These are phyloP conservation scores for Silurus lanzhouensis DNA, from an alignment of 2,797 vertebrate species.

Conservation along the genomic window DNA sequence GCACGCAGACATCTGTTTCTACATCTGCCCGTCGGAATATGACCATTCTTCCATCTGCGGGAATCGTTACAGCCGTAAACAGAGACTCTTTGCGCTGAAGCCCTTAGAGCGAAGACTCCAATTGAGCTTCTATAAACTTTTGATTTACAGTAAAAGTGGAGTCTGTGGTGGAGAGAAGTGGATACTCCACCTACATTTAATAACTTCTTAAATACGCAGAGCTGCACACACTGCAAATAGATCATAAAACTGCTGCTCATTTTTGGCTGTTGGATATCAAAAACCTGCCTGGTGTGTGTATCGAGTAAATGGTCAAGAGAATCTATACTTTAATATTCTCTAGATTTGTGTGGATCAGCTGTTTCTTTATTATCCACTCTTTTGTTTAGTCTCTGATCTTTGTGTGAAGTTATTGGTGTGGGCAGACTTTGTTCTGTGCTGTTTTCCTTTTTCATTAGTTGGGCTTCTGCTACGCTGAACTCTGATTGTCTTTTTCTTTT, in stretches of 20 bases:
- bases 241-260: conserved; percentile 24
- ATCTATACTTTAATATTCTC: conserved; percentile 22
- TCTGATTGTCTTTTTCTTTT: conserved; percentile 19
- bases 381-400: conserved; percentile 1
- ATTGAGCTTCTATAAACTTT: conserved; percentile 34
- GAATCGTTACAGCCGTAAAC: conserved; percentile 42
- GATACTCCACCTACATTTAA: conserved; percentile 51
- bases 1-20: conserved; percentile 24
- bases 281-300: not conserved
- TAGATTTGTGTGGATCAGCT: conserved; percentile 5
- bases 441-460: conserved; percentile 26
- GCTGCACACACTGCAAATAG: conserved; percentile 36
- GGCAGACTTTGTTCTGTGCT: not conserved
- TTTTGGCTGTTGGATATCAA: conserved; percentile 9
- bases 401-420: not conserved
- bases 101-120: conserved; percentile 13
- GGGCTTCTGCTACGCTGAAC: conserved; percentile 23
- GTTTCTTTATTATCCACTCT: not conserved
- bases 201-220: conserved; percentile 36
- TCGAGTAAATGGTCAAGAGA: not conserved
- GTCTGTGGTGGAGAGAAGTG: conserved; percentile 41
- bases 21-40: conserved; percentile 34
- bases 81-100: conserved; percentile 38
- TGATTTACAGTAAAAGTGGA: conserved; percentile 52
- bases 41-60: conserved; percentile 43